Evolutionary conservation across 2,888 invertebrate species (phyloP).

Genomic region (Cartodere bifasciata): DNA sequence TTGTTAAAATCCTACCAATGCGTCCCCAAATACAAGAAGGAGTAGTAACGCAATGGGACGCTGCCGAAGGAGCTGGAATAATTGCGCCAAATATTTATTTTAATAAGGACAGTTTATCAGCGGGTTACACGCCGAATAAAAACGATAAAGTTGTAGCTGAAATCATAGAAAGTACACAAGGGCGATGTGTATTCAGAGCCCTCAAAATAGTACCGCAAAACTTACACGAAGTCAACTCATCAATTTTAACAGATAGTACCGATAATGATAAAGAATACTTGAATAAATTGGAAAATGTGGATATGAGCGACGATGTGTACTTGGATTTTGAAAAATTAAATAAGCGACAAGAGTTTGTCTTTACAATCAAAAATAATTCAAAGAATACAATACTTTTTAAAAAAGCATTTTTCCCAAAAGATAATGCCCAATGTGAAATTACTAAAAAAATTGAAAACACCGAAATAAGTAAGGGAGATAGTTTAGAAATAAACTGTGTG

Average conservation of each 20-base stretch:
- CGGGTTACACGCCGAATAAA: constrained; percentile 40
- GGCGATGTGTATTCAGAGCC: constrained; percentile 44
- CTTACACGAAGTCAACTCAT: constrained; percentile 8
- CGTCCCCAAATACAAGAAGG: constrained; percentile 43
- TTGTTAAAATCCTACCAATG: constrained; percentile 46
- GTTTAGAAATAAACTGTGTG: constrained; percentile 36
- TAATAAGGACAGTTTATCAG: constrained; percentile 39
- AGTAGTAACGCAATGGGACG: constrained; percentile 35
- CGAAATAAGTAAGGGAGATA: constrained; percentile 33
- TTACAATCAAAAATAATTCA: constrained; percentile 38
- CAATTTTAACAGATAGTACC: constrained; percentile 8
- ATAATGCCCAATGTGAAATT: constrained; percentile 29
- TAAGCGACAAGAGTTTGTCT: constrained; percentile 33
- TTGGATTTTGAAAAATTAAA: constrained; percentile 34
- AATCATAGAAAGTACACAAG: constrained; percentile 61
- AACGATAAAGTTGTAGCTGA: constrained; percentile 54
- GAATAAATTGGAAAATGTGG: constrained; percentile 8
- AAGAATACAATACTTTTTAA: constrained; percentile 33
- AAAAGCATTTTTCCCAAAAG: constrained; percentile 40
- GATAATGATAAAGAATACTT: constrained; percentile 9
- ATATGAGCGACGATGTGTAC: constrained; percentile 27
- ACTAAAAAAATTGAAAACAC: constrained; percentile 30
- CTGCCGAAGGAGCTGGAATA: constrained; percentile 34
- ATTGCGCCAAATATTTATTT: constrained; percentile 50
- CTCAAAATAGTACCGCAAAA: constrained; percentile 34